Conservation (phyloP, 2,888 invertebrate species). For the Timandra comae region DNA sequence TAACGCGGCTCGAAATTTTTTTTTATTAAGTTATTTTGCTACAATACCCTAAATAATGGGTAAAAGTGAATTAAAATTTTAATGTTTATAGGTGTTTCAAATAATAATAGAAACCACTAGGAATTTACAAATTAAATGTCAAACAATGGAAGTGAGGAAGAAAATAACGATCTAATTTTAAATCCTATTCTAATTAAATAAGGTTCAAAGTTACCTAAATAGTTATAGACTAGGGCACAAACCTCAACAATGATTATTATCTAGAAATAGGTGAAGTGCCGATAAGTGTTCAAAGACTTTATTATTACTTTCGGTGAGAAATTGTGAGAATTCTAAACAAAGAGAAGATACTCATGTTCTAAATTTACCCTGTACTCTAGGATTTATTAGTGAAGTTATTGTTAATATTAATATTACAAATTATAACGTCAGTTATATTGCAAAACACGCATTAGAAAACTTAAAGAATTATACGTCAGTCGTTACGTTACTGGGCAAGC, state of each 20-base stretch:
- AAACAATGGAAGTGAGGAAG: constrained; percentile 38
- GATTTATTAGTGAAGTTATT: constrained; percentile 65
- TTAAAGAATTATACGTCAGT: constrained; percentile 54
- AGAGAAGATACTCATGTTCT: constrained; percentile 62
- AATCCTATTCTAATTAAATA: constrained; percentile 57
- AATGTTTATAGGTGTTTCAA: constrained; percentile 38
- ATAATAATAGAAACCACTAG: constrained; percentile 28
- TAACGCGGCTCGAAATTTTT: constrained; percentile 76
- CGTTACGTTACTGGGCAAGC: constrained; percentile 60
- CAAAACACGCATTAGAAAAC: constrained; percentile 32
- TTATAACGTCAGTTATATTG: constrained; percentile 29
- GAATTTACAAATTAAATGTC: constrained; percentile 21
- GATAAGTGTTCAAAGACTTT: constrained; percentile 64
- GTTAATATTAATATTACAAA: constrained; percentile 45
- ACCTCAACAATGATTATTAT: constrained; percentile 62
- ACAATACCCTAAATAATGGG: constrained; percentile 68
- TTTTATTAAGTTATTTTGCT: constrained; percentile 62
- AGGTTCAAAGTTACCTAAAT: constrained; percentile 45
- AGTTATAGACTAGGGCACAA: constrained; percentile 59
- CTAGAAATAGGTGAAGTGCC: constrained; percentile 64
- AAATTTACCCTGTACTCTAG: constrained; percentile 76
- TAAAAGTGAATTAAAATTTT: constrained; percentile 56
- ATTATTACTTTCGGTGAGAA: constrained; percentile 66
- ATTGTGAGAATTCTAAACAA: constrained; percentile 63
- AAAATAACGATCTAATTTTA: constrained; percentile 40